Percentiles rank a stretch among this genome's conserved stretches.
phyloP scores from a whole-genome alignment of 1,140 invertebrate species.

The Bombus turneri region DNA sequence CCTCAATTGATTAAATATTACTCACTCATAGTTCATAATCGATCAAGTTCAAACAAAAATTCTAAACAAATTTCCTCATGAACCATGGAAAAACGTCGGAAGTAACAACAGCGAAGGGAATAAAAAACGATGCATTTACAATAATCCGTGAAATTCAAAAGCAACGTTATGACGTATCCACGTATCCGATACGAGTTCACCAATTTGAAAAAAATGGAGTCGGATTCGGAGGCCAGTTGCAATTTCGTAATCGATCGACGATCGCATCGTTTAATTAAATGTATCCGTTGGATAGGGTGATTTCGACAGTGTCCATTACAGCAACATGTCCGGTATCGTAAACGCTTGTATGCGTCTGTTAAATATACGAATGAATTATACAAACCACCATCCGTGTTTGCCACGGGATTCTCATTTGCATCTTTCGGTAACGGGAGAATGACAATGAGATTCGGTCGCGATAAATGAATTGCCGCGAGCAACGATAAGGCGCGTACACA shows the following conservation, averaged over 20 bases:
- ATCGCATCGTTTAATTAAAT: slow-evolving; percentile 27
- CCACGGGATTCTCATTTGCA: slow-evolving; percentile 32
- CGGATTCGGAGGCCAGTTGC: not conserved
- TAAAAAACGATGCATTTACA: too few relatives aligned
- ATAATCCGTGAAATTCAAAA: not conserved
- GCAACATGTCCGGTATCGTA: slow-evolving; percentile 19
- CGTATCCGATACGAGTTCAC: not conserved
- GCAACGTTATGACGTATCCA: not conserved
- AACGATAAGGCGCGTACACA: slow-evolving; percentile 16
- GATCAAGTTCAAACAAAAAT: too few relatives aligned
- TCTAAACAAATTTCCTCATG: too few relatives aligned
- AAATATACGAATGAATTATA: slow-evolving; percentile 47
- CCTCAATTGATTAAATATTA: too few relatives aligned
- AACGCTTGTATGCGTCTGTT: not conserved
- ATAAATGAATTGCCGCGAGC: slow-evolving; percentile 15
- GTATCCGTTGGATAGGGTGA: not conserved
- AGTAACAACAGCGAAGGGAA: not conserved
- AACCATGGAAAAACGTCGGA: not conserved
- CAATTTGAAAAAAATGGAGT: not conserved
- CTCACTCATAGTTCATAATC: too few relatives aligned
- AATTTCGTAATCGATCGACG: not conserved
- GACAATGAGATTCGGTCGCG: slow-evolving; percentile 22
- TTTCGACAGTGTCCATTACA: slow-evolving; percentile 19
- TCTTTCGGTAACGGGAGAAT: slow-evolving; percentile 10
- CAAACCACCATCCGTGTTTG: not conserved